A percentile compares a stretch with the other conserved stretches of the same genome.
Conservation (phyloP, 1,140 invertebrate species). For the Drosophila aff. region DNA sequence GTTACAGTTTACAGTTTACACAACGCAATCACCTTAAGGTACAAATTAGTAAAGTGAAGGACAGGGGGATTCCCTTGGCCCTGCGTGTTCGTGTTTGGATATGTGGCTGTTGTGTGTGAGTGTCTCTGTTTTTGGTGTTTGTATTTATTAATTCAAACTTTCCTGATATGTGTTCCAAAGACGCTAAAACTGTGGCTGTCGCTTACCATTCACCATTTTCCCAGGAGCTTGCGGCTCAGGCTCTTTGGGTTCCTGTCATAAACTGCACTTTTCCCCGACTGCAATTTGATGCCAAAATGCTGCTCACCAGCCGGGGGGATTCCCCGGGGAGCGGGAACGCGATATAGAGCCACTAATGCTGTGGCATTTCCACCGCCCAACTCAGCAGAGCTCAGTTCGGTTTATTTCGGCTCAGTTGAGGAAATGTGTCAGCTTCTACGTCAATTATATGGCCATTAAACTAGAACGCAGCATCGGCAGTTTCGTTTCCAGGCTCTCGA, state of each 20-base stretch:
- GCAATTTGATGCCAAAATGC: slow-evolving; percentile 39
- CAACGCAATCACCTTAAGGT: slow-evolving; percentile 51
- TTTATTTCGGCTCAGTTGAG: slow-evolving; percentile 31
- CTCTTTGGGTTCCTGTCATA: slow-evolving; percentile 13
- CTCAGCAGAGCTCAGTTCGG: slow-evolving; percentile 26
- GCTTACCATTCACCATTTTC: slow-evolving; percentile 15
- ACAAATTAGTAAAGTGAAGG: slow-evolving; percentile 53
- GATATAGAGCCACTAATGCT: slow-evolving; percentile 34
- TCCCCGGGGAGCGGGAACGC: slow-evolving; percentile 3
- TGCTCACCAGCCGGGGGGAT: neutral
- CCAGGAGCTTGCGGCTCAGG: neutral
- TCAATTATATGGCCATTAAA: slow-evolving; percentile 77
- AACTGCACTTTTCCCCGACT: slow-evolving; percentile 22
- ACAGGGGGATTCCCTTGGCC: slow-evolving; percentile 41
- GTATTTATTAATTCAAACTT: slow-evolving; percentile 49
- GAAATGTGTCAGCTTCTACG: slow-evolving; percentile 66
- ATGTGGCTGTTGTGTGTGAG: slow-evolving; percentile 33
- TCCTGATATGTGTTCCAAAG: slow-evolving; percentile 63
- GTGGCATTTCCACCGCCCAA: slow-evolving; percentile 18
- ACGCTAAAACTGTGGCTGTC: slow-evolving; percentile 29
- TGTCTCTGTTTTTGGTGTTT: slow-evolving; percentile 15
- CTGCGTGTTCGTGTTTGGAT: slow-evolving; percentile 21
- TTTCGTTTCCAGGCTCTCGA: neutral
- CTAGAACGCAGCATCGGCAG: slow-evolving; percentile 48
- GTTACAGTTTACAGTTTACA: slow-evolving; percentile 28